Evolutionary conservation across 2,113 vertebrate genomes (phyloP).

Genomic region (human): DNA sequence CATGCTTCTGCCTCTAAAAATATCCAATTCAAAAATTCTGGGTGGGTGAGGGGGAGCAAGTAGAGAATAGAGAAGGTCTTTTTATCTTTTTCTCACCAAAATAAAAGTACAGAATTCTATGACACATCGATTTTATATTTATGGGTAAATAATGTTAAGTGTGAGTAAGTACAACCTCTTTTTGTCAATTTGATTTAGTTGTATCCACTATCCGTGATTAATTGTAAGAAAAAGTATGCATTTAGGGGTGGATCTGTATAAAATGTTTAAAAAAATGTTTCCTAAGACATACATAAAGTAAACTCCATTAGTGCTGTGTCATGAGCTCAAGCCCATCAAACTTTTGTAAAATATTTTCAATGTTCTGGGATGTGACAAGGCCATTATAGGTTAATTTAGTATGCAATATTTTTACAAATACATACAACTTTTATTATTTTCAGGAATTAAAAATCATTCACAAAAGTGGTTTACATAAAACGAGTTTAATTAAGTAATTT

Average conservation of each 20-base stretch:
- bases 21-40: background rate
- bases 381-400: slow-evolving; percentile 73
- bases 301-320: slow-evolving; percentile 57
- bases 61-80: background rate
- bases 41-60: accelerated
- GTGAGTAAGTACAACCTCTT: background rate
- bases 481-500: slow-evolving; percentile 80
- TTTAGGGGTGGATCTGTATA: background rate
- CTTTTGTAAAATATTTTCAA: slow-evolving; percentile 65
- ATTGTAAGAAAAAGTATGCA: slow-evolving; percentile 35
- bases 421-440: slow-evolving; percentile 79
- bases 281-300: slow-evolving; percentile 45
- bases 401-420: slow-evolving; percentile 77
- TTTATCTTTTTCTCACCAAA: background rate
- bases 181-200: slow-evolving; percentile 46
- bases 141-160: background rate
- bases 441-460: slow-evolving; percentile 80
- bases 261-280: background rate
- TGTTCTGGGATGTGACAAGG: slow-evolving; percentile 46
- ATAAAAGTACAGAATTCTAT: background rate
- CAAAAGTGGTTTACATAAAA: slow-evolving; percentile 80
- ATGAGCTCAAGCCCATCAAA: slow-evolving; percentile 56
- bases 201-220: background rate
- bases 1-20: background rate
- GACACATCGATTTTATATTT: background rate